Base-by-base conservation (phyloP, 2,797 vertebrate genomes). In the Sarcoramphus papa region DNA sequence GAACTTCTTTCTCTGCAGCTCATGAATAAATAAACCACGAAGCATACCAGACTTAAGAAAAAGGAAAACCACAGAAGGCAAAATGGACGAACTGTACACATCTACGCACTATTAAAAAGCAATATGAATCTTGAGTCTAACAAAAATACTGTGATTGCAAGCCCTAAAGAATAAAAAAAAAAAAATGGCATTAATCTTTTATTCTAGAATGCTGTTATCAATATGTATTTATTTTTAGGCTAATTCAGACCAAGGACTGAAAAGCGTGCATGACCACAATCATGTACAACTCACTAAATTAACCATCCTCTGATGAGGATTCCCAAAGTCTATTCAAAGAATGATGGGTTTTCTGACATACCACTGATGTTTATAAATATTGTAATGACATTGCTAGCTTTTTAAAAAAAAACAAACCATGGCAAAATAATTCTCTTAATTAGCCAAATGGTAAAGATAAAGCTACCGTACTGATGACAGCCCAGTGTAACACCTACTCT, bases 41-140 rank as follows among this genome's bases (percentile, higher is more conserved):
- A 73, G 54, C 65, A 81, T 76, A 33, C 84, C 91, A 90, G 87
- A 16, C 67, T 84, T 83, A 21, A 80, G 85, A 73, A 45, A 87
- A 64, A 63, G 92, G 92, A 95, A 96, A 97, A 79, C 95, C 93
- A 63, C 95, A 88, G 79, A 75, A 92, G 51, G 87, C 65, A 68
- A 81, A 91, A 90, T 94, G 79, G 85, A 78, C 86, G 57, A 76
- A 63, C 35, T 14, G 24, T 45, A 60, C 53, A 9, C n/a, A 37
- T 85, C 57, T 59, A 76, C 0, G 0, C 6, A 0, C 60, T 81
- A 14, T 76, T 85, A 79, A 92, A 92, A 93, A 77, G 64, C 64
- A 74, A 33, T 27, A 47, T 40, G 33, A 64, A 41, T 53, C 62
- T 85, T 51, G 68, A 87, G 10, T 45, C 60, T 83, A 73, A 67